A percentile compares a stretch with the other conserved stretches of the same genome.
Conservation (phyloP, 2,113 vertebrate genomes). For the Micronisus gabar region DNA sequence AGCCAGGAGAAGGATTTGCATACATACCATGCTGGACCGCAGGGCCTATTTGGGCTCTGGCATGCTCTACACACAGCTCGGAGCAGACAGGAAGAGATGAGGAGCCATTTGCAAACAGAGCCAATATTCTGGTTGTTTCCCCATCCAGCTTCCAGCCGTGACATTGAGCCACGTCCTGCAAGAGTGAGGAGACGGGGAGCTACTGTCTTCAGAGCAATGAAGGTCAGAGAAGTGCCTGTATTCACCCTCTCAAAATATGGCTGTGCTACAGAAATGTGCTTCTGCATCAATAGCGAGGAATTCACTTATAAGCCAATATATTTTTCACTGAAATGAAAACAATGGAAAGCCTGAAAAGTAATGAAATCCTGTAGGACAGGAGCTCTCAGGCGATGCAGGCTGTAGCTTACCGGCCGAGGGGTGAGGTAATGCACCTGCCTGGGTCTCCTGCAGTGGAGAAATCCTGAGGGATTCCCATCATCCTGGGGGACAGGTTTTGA, state of each 20-base stretch:
- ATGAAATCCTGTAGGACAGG: not conserved
- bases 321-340: not conserved
- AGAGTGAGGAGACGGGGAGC: not conserved
- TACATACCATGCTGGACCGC: not conserved
- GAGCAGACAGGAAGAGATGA: not conserved
- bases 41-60: not conserved
- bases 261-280: not conserved
- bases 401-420: not conserved
- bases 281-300: not conserved
- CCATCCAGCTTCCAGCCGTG: not conserved
- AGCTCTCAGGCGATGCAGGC: fast-evolving
- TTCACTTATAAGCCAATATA: not conserved
- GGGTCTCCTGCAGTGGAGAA: not conserved
- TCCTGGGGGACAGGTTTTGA: not conserved
- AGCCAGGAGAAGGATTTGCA: not conserved
- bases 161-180: not conserved
- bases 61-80: not conserved
- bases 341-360: not conserved
- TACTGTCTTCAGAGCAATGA: not conserved
- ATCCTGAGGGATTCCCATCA: fast-evolving
- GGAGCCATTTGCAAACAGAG: not conserved
- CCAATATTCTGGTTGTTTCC: not conserved
- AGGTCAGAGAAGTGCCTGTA: not conserved
- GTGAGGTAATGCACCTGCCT: not conserved
- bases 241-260: not conserved